phyloP scores from a whole-genome alignment of 2,797 vertebrate genomes.

The Danio jaintianensis region DNA sequence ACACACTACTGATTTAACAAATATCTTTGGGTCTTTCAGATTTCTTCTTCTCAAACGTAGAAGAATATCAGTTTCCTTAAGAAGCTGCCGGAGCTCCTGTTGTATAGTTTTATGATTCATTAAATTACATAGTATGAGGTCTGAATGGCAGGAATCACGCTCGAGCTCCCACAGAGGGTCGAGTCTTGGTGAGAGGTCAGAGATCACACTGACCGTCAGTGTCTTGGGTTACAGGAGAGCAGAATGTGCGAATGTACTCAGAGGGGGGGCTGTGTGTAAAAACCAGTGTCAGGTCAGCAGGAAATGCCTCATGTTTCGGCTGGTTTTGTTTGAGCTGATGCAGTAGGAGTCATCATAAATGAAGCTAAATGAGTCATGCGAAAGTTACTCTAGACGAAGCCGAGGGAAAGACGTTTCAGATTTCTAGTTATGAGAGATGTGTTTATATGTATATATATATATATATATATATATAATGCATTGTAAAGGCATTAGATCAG shows the following conservation, averaged over 20 bases:
- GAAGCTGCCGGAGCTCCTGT: neutral
- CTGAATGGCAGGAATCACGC: constrained; percentile 30
- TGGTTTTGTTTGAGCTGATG: constrained; percentile 25
- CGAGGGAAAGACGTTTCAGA: neutral
- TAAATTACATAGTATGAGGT: constrained; percentile 24
- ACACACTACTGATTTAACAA: neutral
- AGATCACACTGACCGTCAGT: constrained; percentile 44
- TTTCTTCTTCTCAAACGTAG: neutral
- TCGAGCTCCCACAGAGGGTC: constrained; percentile 38
- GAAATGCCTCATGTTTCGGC: constrained; percentile 51
- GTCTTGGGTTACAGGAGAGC: constrained; percentile 53
- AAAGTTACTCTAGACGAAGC: neutral
- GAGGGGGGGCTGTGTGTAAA: neutral
- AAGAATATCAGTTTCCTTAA: neutral
- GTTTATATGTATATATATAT: neutral
- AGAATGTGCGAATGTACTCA: constrained; percentile 15
- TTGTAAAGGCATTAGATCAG: neutral
- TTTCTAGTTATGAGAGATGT: neutral
- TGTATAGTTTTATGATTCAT: constrained; percentile 15
- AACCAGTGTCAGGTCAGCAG: constrained; percentile 32
- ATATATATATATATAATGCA: neutral
- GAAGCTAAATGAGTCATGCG: constrained; percentile 13
- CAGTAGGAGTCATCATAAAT: neutral
- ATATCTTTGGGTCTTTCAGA: neutral
- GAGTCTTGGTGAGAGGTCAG: constrained; percentile 44